Conservation (phyloP, 2,888 invertebrate genomes). For the Phlogophora meticulosa region DNA sequence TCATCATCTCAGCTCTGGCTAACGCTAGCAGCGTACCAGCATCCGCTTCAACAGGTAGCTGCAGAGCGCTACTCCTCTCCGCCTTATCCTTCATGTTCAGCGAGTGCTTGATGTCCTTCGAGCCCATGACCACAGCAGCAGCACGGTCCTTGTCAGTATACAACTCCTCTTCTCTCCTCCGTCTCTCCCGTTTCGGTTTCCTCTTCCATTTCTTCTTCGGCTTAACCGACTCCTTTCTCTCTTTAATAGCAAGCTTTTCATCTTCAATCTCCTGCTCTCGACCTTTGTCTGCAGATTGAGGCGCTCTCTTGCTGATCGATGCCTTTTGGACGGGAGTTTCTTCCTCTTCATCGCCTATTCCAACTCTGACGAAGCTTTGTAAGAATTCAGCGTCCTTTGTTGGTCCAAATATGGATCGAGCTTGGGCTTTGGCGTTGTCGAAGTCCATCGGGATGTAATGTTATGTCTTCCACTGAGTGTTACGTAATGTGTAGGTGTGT, state of each 20-base stretch:
- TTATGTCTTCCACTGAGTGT: conserved; percentile 57
- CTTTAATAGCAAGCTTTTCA: conserved; percentile 79
- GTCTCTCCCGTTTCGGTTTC: conserved; percentile 83
- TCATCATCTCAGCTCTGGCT: conserved; percentile 94
- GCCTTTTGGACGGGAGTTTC: conserved; percentile 85
- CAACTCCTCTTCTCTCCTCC: conserved; percentile 92
- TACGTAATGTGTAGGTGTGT: conserved; percentile 83
- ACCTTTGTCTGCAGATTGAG: conserved; percentile 78
- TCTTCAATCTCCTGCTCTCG: conserved; percentile 75
- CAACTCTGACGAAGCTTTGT: conserved; percentile 95
- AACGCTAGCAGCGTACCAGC: conserved; percentile 94
- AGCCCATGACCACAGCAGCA: conserved; percentile 96
- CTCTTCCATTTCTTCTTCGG: conserved; percentile 80
- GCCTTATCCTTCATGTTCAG: conserved; percentile 95
- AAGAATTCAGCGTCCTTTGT: conserved; percentile 94
- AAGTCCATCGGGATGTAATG: conserved; percentile 72
- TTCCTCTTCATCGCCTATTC: conserved; percentile 91
- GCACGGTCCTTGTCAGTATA: conserved; percentile 98
- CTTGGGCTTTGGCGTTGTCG: conserved; percentile 86
- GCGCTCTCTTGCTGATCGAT: conserved; percentile 86
- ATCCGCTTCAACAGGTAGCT: conserved; percentile 95
- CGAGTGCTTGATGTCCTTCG: conserved; percentile 96
- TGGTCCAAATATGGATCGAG: conserved; percentile 92
- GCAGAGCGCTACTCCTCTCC: conserved; percentile 93
- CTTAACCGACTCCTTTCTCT: conserved; percentile 81